Percentiles rank a stretch among this genome's conserved stretches.
Evolutionary conservation across 2,888 invertebrate species (phyloP).

Genomic region (Esperia sulphurella): DNA sequence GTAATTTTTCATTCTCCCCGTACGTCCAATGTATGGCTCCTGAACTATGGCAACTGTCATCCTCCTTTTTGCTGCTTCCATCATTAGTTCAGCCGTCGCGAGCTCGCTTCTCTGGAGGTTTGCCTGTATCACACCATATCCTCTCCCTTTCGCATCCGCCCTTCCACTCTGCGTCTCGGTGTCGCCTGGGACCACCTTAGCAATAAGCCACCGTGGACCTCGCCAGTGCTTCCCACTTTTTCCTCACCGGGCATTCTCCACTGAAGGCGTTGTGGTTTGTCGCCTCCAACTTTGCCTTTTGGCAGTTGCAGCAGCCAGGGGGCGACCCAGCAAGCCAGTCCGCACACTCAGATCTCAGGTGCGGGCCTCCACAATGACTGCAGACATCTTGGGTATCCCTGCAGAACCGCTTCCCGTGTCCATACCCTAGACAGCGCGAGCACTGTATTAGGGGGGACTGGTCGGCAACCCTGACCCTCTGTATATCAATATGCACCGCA

Average conservation of each 20-base stretch:
- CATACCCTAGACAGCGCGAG: slow-evolving; percentile 4
- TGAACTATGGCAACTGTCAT: slow-evolving; percentile 11
- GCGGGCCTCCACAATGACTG: slow-evolving; percentile 10
- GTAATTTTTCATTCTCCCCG: not conserved
- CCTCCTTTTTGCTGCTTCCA: slow-evolving; percentile 6
- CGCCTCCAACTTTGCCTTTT: not conserved
- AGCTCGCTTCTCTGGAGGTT: slow-evolving; percentile 11
- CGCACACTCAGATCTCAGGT: not conserved
- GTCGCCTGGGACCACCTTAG: not conserved
- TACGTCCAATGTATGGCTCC: slow-evolving; percentile 11
- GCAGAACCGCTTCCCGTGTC: slow-evolving; percentile 4
- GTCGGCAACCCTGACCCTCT: slow-evolving; percentile 1
- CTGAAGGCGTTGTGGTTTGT: not conserved
- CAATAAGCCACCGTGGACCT: slow-evolving; percentile 1
- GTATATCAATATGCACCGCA: not conserved
- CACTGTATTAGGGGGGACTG: slow-evolving; percentile 6
- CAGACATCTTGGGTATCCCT: not conserved
- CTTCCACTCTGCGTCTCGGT: too few relatives aligned
- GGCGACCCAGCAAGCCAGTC: not conserved
- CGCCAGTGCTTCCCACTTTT: not conserved
- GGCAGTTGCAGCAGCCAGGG: not conserved
- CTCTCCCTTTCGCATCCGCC: too few relatives aligned
- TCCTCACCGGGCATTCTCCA: not conserved
- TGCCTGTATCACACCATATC: slow-evolving; percentile 7
- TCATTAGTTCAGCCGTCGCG: slow-evolving; percentile 10